Conservation (phyloP, 2,888 invertebrate genomes). For the Acheta domesticus region DNA sequence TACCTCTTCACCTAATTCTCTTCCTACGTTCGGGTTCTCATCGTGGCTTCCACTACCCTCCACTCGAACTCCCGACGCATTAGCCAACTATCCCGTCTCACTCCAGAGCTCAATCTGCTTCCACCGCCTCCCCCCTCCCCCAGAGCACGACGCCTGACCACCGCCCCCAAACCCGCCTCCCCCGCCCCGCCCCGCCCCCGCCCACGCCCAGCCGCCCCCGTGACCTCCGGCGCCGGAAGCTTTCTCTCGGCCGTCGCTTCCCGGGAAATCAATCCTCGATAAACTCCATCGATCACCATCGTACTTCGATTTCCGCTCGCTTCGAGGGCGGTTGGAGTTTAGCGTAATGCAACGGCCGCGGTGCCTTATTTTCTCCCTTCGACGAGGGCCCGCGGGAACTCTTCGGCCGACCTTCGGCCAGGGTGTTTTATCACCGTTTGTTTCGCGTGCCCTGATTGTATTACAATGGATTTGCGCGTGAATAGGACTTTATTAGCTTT, state of each 20-base stretch:
- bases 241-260: conserved; percentile 9
- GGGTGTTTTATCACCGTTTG: too few relatives aligned
- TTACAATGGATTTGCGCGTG: too few relatives aligned
- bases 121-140: neutral
- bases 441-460: too few relatives aligned
- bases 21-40: too few relatives aligned
- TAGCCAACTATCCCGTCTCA: neutral
- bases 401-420: too few relatives aligned
- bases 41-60: too few relatives aligned
- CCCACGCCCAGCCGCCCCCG: neutral
- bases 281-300: conserved; percentile 18
- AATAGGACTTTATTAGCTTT: too few relatives aligned
- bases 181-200: neutral
- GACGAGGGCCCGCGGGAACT: too few relatives aligned
- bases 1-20: too few relatives aligned
- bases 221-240: conserved; percentile 6
- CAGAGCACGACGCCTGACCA: neutral
- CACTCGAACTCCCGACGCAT: too few relatives aligned
- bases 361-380: too few relatives aligned
- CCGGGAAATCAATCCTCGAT: conserved; percentile 4
- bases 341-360: conserved; percentile 8
- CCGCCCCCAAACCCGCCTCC: neutral
- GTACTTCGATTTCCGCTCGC: conserved; percentile 7
- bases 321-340: neutral
- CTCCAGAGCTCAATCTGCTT: too few relatives aligned